phyloP scores from a whole-genome alignment of 2,888 invertebrate species.

The Amiota communis region DNA sequence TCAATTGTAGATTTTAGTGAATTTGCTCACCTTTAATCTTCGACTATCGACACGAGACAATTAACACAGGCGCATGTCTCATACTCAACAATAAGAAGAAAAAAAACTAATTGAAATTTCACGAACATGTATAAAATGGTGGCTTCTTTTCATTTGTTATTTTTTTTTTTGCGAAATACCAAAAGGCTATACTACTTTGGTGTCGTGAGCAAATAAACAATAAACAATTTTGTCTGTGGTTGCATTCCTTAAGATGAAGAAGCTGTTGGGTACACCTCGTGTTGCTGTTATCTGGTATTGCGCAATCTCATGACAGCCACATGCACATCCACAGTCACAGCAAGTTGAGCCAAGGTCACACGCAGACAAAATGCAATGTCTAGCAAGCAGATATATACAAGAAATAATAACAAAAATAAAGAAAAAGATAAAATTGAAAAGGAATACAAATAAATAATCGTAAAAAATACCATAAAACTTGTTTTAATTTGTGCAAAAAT shows the following conservation, averaged over 20 bases:
- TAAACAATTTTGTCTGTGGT: not conserved
- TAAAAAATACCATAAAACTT: not conserved
- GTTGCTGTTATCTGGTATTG: too few relatives aligned
- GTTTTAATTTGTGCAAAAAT: slow-evolving; percentile 12
- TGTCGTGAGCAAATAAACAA: not conserved
- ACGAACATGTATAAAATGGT: not conserved
- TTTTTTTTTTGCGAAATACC: not conserved
- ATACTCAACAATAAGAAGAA: not conserved
- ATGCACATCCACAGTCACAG: not conserved
- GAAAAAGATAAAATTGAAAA: too few relatives aligned
- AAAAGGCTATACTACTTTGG: not conserved
- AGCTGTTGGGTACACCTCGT: not conserved
- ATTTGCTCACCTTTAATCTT: slow-evolving; percentile 4
- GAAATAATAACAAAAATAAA: too few relatives aligned
- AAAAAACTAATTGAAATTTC: slow-evolving; percentile 12
- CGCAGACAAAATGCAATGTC: not conserved
- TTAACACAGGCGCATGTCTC: not conserved
- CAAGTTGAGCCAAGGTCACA: slow-evolving; percentile 12
- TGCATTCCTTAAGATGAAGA: not conserved
- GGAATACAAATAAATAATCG: too few relatives aligned
- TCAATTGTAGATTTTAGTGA: too few relatives aligned
- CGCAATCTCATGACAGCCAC: not conserved
- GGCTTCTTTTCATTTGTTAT: not conserved
- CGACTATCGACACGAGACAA: not conserved
- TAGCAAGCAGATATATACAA: too few relatives aligned